These are phyloP conservation scores for Anolis carolinensis DNA, from an alignment of 2,113 vertebrate species.

Conservation along the genomic window DNA sequence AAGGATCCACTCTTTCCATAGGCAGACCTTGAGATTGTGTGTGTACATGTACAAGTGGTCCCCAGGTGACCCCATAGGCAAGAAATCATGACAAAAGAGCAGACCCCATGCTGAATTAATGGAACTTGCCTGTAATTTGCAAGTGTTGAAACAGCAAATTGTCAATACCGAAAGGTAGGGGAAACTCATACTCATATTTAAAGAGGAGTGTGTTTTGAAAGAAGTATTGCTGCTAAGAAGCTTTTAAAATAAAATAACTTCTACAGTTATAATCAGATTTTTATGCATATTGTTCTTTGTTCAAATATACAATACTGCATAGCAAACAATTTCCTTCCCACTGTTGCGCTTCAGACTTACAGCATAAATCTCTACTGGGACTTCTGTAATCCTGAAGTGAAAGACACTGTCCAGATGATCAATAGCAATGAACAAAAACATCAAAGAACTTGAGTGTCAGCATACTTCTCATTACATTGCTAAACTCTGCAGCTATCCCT, in stretches of 20 bases:
- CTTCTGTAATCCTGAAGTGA: conserved; percentile 26
- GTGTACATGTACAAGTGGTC: too few relatives aligned
- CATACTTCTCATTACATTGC: conserved; percentile 21
- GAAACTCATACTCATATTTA: neutral
- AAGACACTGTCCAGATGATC: conserved; percentile 38
- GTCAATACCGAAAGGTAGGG: neutral
- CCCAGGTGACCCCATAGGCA: too few relatives aligned
- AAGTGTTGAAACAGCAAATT: too few relatives aligned
- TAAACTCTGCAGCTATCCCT: neutral
- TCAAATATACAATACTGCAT: neutral
- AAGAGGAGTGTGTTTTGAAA: neutral
- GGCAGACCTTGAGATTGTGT: too few relatives aligned
- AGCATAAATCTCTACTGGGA: conserved; percentile 9
- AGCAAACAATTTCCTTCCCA: neutral
- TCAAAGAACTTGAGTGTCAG: conserved; percentile 30
- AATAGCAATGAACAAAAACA: conserved; percentile 30
- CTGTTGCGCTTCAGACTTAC: conserved; percentile 15
- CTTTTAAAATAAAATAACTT: rapidly evolving
- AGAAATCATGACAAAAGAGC: too few relatives aligned
- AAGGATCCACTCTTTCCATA: too few relatives aligned
- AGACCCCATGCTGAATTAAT: too few relatives aligned
- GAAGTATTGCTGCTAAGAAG: neutral
- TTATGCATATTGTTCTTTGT: neutral
- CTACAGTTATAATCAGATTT: neutral
- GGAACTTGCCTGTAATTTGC: too few relatives aligned